Evolutionary conservation across 2,113 vertebrate genomes (phyloP).

Genomic region (Ciconia maguari): DNA sequence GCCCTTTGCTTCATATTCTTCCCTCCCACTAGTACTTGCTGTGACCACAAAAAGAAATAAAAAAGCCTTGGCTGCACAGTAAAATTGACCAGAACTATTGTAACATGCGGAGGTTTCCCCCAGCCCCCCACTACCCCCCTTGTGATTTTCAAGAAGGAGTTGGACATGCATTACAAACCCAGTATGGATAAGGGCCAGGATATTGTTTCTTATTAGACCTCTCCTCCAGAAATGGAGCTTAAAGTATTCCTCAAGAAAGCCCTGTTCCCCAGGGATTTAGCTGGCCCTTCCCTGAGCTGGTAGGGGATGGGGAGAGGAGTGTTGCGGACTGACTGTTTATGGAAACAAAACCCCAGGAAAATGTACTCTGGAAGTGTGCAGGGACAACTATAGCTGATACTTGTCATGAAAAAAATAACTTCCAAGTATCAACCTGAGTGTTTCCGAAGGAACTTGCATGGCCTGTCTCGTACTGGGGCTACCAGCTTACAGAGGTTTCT

Average conservation of each 20-base stretch:
- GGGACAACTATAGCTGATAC: neutral
- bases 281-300: neutral
- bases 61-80: neutral
- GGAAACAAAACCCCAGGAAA: neutral
- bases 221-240: neutral
- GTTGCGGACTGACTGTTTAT: neutral
- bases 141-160: neutral
- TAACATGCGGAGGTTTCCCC: neutral
- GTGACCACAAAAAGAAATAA: neutral
- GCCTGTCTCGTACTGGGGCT: rapidly evolving
- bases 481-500: neutral
- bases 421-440: neutral
- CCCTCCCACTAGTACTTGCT: neutral
- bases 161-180: neutral
- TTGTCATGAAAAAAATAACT: neutral
- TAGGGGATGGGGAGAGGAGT: neutral
- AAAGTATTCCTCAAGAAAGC: neutral
- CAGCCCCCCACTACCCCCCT: rapidly evolving
- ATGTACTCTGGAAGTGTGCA: neutral
- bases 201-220: neutral
- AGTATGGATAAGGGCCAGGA: neutral
- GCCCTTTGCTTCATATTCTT: neutral
- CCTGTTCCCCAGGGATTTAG: neutral
- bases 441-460: neutral
- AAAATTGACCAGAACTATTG: neutral